Conservation (phyloP, 2,888 invertebrate genomes). For the Hypena proboscidalis region DNA sequence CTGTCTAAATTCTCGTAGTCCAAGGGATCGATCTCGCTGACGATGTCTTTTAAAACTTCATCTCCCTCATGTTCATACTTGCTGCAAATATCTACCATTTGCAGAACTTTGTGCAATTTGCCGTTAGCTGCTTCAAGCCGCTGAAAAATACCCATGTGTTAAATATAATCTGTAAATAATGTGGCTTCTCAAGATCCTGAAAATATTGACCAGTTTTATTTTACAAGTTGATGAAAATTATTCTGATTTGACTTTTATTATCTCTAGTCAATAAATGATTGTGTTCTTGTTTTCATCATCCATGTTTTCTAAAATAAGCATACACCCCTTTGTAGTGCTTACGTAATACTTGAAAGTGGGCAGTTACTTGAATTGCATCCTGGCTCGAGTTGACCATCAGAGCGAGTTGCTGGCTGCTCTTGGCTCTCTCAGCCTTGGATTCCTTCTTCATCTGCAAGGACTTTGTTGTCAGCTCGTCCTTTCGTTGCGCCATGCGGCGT, state of each 20-base stretch:
- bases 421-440: conserved; percentile 77
- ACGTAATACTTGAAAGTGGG: no score
- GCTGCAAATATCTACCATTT: conserved; percentile 86
- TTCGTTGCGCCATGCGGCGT: conserved; percentile 73
- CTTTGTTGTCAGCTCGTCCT: conserved; percentile 75
- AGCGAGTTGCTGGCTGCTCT: conserved; percentile 84
- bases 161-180: no score
- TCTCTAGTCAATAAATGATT: no score
- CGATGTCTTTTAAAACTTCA: conserved; percentile 56
- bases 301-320: no score
- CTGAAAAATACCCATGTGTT: conserved; percentile 62
- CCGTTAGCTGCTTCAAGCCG: conserved; percentile 79
- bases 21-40: conserved; percentile 45
- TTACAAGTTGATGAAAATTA: no score
- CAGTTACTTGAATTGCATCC: conserved; percentile 79
- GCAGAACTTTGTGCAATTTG: conserved; percentile 86
- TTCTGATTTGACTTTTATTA: no score
- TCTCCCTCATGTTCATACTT: conserved; percentile 88
- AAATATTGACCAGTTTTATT: no score
- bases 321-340: no score
- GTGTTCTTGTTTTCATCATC: no score
- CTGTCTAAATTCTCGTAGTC: conserved; percentile 67
- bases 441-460: conserved; percentile 81
- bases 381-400: conserved; percentile 87
- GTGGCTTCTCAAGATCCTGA: no score